Evolutionary conservation across 2,797 vertebrate genomes (phyloP), one percentile per base, ranked within the genome.

Genomic region (Pipistrellus kuhlii): DNA sequence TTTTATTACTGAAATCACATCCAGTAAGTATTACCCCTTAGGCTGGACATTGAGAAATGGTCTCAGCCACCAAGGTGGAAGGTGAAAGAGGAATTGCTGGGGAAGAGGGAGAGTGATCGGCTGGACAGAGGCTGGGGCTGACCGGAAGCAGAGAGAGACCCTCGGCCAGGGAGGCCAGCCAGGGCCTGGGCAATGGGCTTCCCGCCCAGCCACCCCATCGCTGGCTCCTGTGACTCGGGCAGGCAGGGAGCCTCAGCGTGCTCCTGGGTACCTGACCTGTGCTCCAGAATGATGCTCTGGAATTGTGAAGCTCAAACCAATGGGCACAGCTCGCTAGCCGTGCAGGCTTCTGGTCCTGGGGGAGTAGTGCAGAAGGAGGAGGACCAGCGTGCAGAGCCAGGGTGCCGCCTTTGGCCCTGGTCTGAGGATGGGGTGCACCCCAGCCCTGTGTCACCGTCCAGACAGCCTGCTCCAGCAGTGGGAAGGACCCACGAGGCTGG

Each of bases 1-100:
- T 94, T 97, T 94, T 87, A 87, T 96, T 81, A 44, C 95, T 96
- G 94, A 68, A 81, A 94, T 91, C 85, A 85, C 92, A 66, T 48
- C 13, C 53, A 91, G 44, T 77, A 27, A 94, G 93, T 72, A 93
- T 97, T 94, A 81, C 62, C 2, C 1, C 94, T 96, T 82, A 9
- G 93, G 88, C 86, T 75, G 78, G 76, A 93, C 66, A 78, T 66
- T 93, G 93, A 94, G 92, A 89, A 96, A 96, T 57, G 77, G 88
- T 4, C 46, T 82, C 3, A 41, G 62, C 78, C 1, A 0, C 73
- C 41, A 8, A 75, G 95, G 91, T 77, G 57, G 88, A 68, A 92
- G 90, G 96, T 76, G 85, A 76, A 5, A 1, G 0, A 59, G 68
- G 44, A 48, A 11, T 41, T 30, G 6, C 30, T 83, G 88, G 88